phyloP scores from a whole-genome alignment of 1,140 invertebrate genomes.

The Euglossa dilemma region DNA sequence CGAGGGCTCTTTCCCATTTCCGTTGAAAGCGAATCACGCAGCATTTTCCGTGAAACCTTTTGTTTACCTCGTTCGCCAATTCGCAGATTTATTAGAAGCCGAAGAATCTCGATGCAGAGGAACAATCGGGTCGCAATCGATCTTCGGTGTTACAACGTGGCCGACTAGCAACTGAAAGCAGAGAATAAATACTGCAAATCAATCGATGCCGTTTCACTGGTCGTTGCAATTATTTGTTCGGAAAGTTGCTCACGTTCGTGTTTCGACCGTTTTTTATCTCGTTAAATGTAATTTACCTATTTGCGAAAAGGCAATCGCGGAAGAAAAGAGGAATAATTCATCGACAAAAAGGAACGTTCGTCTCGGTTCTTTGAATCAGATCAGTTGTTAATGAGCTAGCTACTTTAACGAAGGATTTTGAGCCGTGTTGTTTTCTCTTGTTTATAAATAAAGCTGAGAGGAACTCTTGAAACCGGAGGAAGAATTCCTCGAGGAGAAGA shows the following conservation, averaged over 20 bases:
- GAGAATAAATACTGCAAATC: neutral
- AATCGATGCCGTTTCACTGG: neutral
- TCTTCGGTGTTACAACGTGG: neutral
- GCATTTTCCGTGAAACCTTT: neutral
- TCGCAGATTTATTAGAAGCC: neutral
- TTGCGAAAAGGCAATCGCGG: neutral
- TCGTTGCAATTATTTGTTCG: constrained; percentile 19
- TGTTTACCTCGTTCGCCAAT: neutral
- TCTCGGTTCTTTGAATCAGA: neutral
- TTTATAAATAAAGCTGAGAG: neutral
- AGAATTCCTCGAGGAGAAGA: too few relatives aligned
- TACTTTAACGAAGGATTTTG: neutral
- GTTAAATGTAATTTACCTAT: neutral
- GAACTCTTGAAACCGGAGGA: too few relatives aligned
- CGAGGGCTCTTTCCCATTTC: too few relatives aligned
- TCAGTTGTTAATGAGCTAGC: neutral
- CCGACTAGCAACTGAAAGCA: too few relatives aligned
- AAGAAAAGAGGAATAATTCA: neutral
- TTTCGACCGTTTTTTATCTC: neutral
- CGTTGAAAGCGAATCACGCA: too few relatives aligned
- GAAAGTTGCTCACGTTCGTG: constrained; percentile 1
- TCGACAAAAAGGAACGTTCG: neutral
- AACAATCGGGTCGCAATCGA: constrained; percentile 6
- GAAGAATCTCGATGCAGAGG: neutral
- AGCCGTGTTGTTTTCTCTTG: neutral